Evolutionary conservation across 2,888 invertebrate genomes (phyloP).

Genomic region (Synergus umbraculus): DNA sequence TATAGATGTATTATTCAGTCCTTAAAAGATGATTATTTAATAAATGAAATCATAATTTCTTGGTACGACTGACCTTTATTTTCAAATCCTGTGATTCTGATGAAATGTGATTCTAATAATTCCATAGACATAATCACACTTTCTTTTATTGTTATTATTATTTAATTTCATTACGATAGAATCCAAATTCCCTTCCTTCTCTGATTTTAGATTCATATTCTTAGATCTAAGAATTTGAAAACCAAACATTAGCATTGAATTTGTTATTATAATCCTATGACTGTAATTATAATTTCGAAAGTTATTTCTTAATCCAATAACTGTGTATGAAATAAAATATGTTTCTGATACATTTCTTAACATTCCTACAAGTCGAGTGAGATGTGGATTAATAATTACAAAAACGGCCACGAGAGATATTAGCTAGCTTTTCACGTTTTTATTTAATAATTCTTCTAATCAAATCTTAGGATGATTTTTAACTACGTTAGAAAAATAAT

Average conservation of each 20-base stretch:
- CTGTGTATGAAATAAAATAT: not conserved
- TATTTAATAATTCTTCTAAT: not conserved
- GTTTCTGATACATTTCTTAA: not conserved
- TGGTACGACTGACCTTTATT: conserved; percentile 13
- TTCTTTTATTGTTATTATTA: not conserved
- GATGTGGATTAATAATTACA: not conserved
- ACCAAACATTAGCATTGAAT: not conserved
- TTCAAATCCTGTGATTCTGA: not conserved
- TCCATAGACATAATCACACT: not conserved
- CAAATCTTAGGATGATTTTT: not conserved
- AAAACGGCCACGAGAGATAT: not conserved
- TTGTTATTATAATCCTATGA: too few relatives aligned
- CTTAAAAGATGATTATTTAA: conserved; percentile 31
- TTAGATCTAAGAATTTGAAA: not conserved
- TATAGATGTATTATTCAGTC: conserved; percentile 34
- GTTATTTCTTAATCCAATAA: not conserved
- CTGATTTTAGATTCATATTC: not conserved
- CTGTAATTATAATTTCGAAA: not conserved
- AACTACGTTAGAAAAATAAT: not conserved
- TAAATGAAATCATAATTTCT: conserved; percentile 33
- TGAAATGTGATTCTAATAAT: not conserved
- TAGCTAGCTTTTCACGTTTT: not conserved
- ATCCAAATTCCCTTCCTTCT: not conserved
- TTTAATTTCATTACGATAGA: not conserved
- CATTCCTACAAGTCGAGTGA: not conserved